Evolutionary conservation across 2,888 invertebrate species (phyloP), one percentile per base, ranked within the genome.

Genomic region (Agrotis clavis): DNA sequence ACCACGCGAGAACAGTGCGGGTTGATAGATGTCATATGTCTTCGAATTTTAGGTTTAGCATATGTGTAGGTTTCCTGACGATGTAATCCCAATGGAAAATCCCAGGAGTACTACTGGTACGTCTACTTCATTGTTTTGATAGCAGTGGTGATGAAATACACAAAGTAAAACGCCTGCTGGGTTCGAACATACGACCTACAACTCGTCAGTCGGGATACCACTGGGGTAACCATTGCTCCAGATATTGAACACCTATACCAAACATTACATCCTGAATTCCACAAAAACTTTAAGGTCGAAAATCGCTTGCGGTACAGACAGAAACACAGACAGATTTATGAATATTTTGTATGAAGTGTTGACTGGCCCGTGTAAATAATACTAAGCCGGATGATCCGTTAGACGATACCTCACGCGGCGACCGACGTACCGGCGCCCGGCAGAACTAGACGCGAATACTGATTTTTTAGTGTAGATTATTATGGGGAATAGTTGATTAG

Each of bases 321-420:
- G 53, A 66, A 54, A 56, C 25, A 25, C 41, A 14, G 50, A 67
- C 60, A 69, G 7, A 62, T 62, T 62, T 66, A 61, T 69, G 64
- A 63, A 69, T 67, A 30, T 51, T 53, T 68, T 64, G 66, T 67
- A 56, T 57, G 64, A 48, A 57, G 51, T 79, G 74, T 71, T 69
- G 79, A 67, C 67, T 30, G 1, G 68, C 70, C 54, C 73, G 81
- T 77, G 81, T 82, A 86, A 87, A 86, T 82, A 87, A 81, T 83
- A 57, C 76, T 88, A 87, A 89, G 81, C 89, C 87, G 89, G 88
- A 88, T 90, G 59, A 90, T 89, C 89, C 86, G 67, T 56, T 7
- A 51, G 70, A 77, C 74, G 77, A 89, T 88, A 74, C 81, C 83
- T 84, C 81, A 84, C 69, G 71, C 79, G 89, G 89, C 89, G 90